Percentiles rank a stretch among this genome's conserved stretches.
Conservation (phyloP, 2,797 vertebrate species). For the Prunella strophiata region DNA sequence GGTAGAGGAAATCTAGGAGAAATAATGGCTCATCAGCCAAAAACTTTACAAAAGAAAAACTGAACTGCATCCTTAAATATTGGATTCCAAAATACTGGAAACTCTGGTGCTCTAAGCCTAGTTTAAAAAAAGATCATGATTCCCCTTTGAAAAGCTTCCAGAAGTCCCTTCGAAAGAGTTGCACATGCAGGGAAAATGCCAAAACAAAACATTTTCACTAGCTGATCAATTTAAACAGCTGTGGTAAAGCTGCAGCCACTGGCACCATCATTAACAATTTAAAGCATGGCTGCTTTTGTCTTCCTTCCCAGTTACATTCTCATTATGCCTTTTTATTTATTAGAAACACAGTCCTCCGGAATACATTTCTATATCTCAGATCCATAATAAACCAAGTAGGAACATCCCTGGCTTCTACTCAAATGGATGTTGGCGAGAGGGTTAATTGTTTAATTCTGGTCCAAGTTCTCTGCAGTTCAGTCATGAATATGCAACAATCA, state of each 20-base stretch:
- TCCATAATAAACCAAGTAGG: constrained; percentile 60
- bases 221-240: constrained; percentile 74
- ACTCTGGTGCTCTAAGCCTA: not conserved
- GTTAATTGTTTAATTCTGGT: constrained; percentile 67
- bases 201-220: constrained; percentile 66
- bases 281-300: constrained; percentile 77
- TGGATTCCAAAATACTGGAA: constrained; percentile 22
- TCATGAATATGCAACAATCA: constrained; percentile 56
- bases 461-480: constrained; percentile 47
- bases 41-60: constrained; percentile 36
- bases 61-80: constrained; percentile 10
- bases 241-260: constrained; percentile 67
- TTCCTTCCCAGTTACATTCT: constrained; percentile 74
- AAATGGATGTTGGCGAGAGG: constrained; percentile 60
- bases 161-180: constrained; percentile 60
- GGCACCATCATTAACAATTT: constrained; percentile 80
- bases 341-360: constrained; percentile 74
- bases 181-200: constrained; percentile 60
- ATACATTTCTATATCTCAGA: constrained; percentile 68
- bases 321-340: constrained; percentile 77
- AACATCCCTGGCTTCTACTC: constrained; percentile 44
- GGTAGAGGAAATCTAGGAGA: not conserved
- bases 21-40: not conserved
- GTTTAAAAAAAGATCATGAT: constrained; percentile 50
- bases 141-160: constrained; percentile 67